Conservation (phyloP, 2,888 invertebrate genomes). For the Dysmachus trigonus region DNA sequence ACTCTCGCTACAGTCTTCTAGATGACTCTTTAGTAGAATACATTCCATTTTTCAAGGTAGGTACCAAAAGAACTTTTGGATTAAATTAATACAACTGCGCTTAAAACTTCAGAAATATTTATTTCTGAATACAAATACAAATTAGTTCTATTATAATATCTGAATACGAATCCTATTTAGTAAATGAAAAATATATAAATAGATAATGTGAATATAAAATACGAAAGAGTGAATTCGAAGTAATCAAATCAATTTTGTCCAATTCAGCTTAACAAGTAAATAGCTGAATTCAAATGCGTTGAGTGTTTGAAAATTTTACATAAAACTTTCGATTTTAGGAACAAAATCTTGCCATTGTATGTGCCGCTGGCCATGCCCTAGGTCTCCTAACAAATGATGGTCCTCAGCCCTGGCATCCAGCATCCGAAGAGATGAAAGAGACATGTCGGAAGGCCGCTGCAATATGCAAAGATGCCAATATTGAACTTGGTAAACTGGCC, state of each 20-base stretch:
- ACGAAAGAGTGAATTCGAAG: too few species aligned
- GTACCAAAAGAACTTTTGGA: background rate
- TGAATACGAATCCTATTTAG: too few species aligned
- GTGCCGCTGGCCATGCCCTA: constrained; percentile 81
- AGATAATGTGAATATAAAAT: too few species aligned
- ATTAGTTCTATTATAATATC: too few species aligned
- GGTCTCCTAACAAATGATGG: constrained; percentile 78
- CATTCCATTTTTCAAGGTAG: constrained; percentile 74
- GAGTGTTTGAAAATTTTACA: background rate
- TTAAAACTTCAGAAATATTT: too few species aligned
- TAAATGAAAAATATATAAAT: too few species aligned
- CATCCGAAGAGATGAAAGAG: constrained; percentile 70
- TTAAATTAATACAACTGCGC: background rate
- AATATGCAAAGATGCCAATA: constrained; percentile 71
- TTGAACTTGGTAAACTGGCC: constrained; percentile 78
- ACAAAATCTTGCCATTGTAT: constrained; percentile 76
- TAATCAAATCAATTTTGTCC: too few species aligned
- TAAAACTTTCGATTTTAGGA: constrained; percentile 59
- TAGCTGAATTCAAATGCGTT: too few species aligned
- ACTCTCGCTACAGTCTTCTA: constrained; percentile 80
- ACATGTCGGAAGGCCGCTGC: constrained; percentile 71
- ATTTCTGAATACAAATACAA: background rate
- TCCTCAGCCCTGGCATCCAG: constrained; percentile 81
- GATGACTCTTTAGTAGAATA: constrained; percentile 81
- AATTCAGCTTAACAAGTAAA: too few species aligned